phyloP scores from a whole-genome alignment of 2,113 vertebrate species.

The Mirounga angustirostris region DNA sequence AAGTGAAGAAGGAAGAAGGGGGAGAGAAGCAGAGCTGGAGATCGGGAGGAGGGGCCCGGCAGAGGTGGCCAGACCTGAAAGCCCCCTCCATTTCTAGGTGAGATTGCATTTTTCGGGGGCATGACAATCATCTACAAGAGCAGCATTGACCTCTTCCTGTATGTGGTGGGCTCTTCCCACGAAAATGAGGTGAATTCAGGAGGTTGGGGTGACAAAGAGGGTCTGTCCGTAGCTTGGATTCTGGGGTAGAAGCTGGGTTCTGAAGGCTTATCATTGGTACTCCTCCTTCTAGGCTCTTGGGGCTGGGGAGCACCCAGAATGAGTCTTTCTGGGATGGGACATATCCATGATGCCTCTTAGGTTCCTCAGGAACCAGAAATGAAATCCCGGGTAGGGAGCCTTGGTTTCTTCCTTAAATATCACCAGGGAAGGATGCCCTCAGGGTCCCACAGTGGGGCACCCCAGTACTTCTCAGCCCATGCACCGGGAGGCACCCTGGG shows the following conservation, averaged over 20 bases:
- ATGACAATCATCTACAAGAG: constrained; percentile 97
- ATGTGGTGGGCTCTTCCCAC: constrained; percentile 95
- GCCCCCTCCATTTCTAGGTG: constrained; percentile 86
- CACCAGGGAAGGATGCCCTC: background rate
- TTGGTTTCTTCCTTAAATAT: background rate
- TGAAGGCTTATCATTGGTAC: background rate
- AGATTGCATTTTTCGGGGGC: constrained; percentile 95
- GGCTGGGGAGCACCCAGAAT: background rate
- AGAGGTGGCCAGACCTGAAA: background rate
- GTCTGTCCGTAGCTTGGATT: background rate
- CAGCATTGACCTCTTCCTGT: constrained; percentile 96
- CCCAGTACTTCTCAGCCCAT: background rate
- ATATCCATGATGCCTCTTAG: background rate
- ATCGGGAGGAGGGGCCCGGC: background rate
- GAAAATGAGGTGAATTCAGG: constrained; percentile 93
- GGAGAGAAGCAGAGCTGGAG: background rate
- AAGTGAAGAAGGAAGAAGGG: background rate
- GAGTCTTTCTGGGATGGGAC: background rate
- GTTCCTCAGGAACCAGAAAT: background rate
- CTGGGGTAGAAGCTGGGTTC: background rate
- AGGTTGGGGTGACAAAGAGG: background rate
- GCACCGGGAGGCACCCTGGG: background rate
- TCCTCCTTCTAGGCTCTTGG: background rate
- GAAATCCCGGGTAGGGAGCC: background rate
- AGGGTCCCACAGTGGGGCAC: background rate